A percentile compares a stretch with the other conserved stretches of the same genome.
phyloP scores from a whole-genome alignment of 2,113 vertebrate species.

The Clarias magur region DNA sequence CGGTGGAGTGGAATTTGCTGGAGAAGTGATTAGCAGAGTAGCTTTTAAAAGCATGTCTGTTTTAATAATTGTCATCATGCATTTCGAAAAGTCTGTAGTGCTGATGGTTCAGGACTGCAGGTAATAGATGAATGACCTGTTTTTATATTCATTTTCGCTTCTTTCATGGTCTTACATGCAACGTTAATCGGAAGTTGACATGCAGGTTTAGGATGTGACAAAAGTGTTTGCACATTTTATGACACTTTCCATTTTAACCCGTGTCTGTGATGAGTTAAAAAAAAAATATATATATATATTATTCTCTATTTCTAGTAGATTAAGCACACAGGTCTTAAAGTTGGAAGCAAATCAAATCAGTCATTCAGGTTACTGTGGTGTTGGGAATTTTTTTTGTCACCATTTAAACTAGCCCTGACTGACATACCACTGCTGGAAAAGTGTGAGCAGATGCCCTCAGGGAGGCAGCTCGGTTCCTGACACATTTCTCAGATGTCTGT shows the following conservation, averaged over 20 bases:
- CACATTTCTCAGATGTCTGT: slow-evolving; percentile 49
- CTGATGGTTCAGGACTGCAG: slow-evolving; percentile 26
- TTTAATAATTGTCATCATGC: slow-evolving; percentile 37
- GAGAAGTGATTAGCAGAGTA: slow-evolving; percentile 20
- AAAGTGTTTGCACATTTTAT: background rate
- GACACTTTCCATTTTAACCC: slow-evolving; percentile 10
- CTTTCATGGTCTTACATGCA: background rate
- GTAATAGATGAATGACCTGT: slow-evolving; percentile 35
- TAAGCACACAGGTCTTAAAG: slow-evolving; percentile 15
- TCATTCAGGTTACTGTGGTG: slow-evolving; percentile 31
- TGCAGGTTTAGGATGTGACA: background rate
- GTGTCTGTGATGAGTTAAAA: slow-evolving; percentile 24
- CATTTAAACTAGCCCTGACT: slow-evolving; percentile 42
- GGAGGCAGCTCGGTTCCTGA: slow-evolving; percentile 44
- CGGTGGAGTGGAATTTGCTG: background rate
- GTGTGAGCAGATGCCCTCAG: slow-evolving; percentile 39
- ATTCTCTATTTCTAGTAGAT: slow-evolving; percentile 26
- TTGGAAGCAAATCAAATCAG: slow-evolving; percentile 33
- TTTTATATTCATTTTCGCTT: slow-evolving; percentile 26
- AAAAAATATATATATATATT: too few relatives aligned
- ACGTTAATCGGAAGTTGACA: slow-evolving; percentile 5
- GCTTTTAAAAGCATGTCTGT: slow-evolving; percentile 20
- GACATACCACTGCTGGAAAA: slow-evolving; percentile 36
- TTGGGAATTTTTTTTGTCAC: slow-evolving; percentile 26
- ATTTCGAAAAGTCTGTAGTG: background rate